Evolutionary conservation across 1,140 invertebrate species (phyloP), one percentile per base, ranked within the genome.

Genomic region (Drosophila ohnishii): DNA sequence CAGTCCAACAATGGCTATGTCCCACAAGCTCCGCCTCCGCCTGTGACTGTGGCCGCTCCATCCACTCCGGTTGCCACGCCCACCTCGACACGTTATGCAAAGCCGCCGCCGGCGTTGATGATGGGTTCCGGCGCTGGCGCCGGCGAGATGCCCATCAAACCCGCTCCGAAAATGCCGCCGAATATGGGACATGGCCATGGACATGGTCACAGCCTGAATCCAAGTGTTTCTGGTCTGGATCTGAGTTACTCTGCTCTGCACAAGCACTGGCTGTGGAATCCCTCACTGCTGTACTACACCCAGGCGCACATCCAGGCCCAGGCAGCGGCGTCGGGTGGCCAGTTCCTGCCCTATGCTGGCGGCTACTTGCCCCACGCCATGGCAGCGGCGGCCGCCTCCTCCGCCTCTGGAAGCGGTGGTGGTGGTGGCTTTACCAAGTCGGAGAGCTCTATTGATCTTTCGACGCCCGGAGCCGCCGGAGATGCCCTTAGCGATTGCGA

Each of bases 181-280:
- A 74, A 14, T 9, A 58, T 58, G 67, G 51, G 60, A 6, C 82
- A 84, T 10, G 34, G 51, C 8, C 59, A 78, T 22, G 59, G 35
- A 6, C 66, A 67, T 35, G 48, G 44, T 22, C 48, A 84, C 37
- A 37, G 63, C 16, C 2, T 75, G 3, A 71, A 50, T 28, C 42
- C 67, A 0, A 59, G 40, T 16, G 67, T 71, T 1, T 71, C 67
- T 25, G 42, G 90, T 25, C 74, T 91, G 40, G 90, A 91, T 69
- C 60, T 91, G 9, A 90, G 78, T 16, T 90, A 91, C 59, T 78
- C 90, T 6, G 71, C 89, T 11, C 55, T 90, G 32, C 90, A 85
- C 50, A 92, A 92, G 45, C 90, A 92, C 66, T 92, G 90, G 90
- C 78, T 91, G 13, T 92, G 91, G 91, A 91, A 91, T 65, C 82